Evolutionary conservation across 2,797 vertebrate species (phyloP), one percentile per base, ranked within the genome.

Genomic region (Podarcis lilfordi): DNA sequence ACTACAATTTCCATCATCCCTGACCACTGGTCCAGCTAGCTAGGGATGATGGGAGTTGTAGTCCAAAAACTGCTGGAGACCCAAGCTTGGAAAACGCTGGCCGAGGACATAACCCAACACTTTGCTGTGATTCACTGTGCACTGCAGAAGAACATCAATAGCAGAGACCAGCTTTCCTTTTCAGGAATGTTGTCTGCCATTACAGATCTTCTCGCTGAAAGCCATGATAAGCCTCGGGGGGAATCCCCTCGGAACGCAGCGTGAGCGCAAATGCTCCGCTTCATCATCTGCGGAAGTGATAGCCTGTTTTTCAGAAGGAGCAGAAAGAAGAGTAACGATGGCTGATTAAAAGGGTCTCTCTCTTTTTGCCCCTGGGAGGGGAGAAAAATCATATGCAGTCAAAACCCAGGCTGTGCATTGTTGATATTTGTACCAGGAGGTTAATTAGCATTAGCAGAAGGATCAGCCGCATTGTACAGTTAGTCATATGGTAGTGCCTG

Each of bases 391-490:
- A 85, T 77, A 82, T 3, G 5, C 27, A 92, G 86, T 88, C 82
- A 95, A 94, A 94, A 80, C 84, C 89, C 87, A 92, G 88, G 66
- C 79, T 92, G 40, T 50, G 21, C 64, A 90, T 91, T 92, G 87
- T 90, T 96, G 86, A 82, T 95, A 89, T 91, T 91, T 96, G 88
- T 89, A 91, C 85, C 86, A 92, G 84, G 88, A 96, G 91, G 87
- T 95, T 96, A 95, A 96, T 96, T 95, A 95, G 85, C 86, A 71
- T 93, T 92, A 93, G 91, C 92, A 95, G 92, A 95, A 95, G 93
- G 80, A 90, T 89, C 93, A 93, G 82, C 82, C 91, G 74, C 89
- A 43, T 25, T 82, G 68, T 88, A 90, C 71, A 92, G 80, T 89
- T 95, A 88, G 59, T 94, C 88, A 86, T 76, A 92, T 64, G 25